phyloP scores from a whole-genome alignment of 1,140 invertebrate genomes.

The Macrobrachium nipponense region DNA sequence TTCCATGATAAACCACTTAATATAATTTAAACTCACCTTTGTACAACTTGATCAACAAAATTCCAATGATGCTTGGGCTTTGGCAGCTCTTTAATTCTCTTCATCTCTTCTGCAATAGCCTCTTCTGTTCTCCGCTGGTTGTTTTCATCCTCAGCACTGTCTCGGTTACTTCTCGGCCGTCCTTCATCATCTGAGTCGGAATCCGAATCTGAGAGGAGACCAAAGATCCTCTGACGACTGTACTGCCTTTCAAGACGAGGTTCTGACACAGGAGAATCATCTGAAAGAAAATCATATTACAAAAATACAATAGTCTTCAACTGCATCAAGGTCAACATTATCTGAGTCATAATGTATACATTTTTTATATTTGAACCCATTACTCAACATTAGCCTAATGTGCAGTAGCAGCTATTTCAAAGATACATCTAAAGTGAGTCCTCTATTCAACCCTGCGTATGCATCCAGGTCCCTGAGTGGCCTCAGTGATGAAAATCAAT shows the following conservation, averaged over 20 bases:
- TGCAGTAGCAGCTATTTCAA: too few species aligned
- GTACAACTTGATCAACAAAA: constrained; percentile 53
- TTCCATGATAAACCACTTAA: background rate
- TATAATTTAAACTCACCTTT: constrained; percentile 21
- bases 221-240: constrained; percentile 37
- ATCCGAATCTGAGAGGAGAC: constrained; percentile 46
- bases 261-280: constrained; percentile 42
- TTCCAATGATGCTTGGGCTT: constrained; percentile 53
- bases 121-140: constrained; percentile 31
- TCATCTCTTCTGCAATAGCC: constrained; percentile 42
- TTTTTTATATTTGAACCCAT: too few species aligned
- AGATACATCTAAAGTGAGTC: too few species aligned
- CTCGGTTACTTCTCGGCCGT: background rate
- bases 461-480: too few species aligned
- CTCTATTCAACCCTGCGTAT: too few species aligned
- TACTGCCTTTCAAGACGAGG: constrained; percentile 21
- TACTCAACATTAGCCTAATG: too few species aligned
- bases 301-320: background rate
- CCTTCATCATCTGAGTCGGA: constrained; percentile 39
- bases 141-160: constrained; percentile 35
- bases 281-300: background rate
- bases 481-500: too few species aligned
- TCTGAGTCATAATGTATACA: too few species aligned
- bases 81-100: constrained; percentile 43
- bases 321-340: too few species aligned